phyloP scores from a whole-genome alignment of 2,113 vertebrate genomes.

The Platanista minor region DNA sequence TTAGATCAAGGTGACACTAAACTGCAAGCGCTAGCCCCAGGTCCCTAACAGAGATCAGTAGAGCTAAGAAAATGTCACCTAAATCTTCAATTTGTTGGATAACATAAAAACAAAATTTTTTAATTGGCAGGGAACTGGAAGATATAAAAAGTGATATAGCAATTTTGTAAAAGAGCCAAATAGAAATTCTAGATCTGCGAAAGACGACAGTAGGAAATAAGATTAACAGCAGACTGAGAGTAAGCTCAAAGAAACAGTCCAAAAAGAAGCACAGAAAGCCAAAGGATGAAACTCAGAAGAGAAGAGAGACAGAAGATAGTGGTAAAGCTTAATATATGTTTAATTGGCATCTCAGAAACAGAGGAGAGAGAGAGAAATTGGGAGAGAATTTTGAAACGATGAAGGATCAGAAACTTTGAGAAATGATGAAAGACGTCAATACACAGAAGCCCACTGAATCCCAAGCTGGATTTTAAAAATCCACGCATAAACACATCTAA shows the following conservation, averaged over 20 bases:
- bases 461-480: not conserved
- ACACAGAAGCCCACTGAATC: not conserved
- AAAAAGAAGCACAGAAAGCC: not conserved
- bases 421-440: not conserved
- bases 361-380: not conserved
- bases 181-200: conserved; percentile 15
- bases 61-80: not conserved
- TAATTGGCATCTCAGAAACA: not conserved
- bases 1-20: not conserved
- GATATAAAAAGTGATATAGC: not conserved
- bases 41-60: not conserved
- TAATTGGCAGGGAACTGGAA: not conserved
- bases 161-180: not conserved
- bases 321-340: not conserved
- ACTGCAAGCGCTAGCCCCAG: not conserved
- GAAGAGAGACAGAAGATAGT: not conserved
- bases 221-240: not conserved
- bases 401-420: not conserved
- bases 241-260: not conserved
- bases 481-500: not conserved
- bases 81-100: not conserved
- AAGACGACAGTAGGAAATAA: not conserved
- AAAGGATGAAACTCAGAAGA: not conserved
- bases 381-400: not conserved
- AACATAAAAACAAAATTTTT: not conserved